These are phyloP conservation scores for Urosaurus nigricauda DNA, from an alignment of 2,797 vertebrate genomes.

Conservation along the genomic window DNA sequence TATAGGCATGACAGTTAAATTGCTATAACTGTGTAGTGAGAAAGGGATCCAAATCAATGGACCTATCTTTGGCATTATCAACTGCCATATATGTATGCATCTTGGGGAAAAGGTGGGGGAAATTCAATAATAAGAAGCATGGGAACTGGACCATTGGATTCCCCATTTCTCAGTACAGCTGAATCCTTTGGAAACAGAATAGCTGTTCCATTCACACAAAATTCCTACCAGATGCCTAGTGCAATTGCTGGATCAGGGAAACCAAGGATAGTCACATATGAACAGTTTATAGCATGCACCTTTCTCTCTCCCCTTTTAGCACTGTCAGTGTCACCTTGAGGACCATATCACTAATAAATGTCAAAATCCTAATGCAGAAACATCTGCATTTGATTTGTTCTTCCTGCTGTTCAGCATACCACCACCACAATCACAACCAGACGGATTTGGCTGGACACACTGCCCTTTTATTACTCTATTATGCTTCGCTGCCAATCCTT, in stretches of 20 bases:
- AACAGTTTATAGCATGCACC: not conserved
- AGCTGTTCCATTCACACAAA: constrained; percentile 1
- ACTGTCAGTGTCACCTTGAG: constrained; percentile 59
- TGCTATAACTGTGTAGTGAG: too few relatives aligned
- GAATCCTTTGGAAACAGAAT: not conserved
- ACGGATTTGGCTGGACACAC: constrained; percentile 66
- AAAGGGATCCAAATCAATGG: too few relatives aligned
- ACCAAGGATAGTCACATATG: constrained; percentile 5
- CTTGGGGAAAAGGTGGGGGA: too few relatives aligned
- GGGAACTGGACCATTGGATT: not conserved
- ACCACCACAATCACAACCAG: constrained; percentile 73
- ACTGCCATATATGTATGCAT: not conserved
- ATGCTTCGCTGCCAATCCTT: constrained; percentile 71
- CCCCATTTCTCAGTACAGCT: not conserved
- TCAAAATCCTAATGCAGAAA: constrained; percentile 43
- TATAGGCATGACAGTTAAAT: too few relatives aligned
- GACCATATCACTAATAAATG: constrained; percentile 53
- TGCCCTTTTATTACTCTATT: constrained; percentile 74
- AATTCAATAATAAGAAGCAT: too few relatives aligned
- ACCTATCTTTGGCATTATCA: not conserved
- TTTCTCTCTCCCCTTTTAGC: constrained; percentile 10
- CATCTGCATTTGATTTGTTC: constrained; percentile 72
- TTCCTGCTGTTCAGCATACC: constrained; percentile 72
- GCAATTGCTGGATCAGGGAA: not conserved
- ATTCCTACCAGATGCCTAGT: constrained; percentile 5